Evolutionary conservation across 2,113 vertebrate species (phyloP).

Genomic region (Nyctereutes procyonoides): DNA sequence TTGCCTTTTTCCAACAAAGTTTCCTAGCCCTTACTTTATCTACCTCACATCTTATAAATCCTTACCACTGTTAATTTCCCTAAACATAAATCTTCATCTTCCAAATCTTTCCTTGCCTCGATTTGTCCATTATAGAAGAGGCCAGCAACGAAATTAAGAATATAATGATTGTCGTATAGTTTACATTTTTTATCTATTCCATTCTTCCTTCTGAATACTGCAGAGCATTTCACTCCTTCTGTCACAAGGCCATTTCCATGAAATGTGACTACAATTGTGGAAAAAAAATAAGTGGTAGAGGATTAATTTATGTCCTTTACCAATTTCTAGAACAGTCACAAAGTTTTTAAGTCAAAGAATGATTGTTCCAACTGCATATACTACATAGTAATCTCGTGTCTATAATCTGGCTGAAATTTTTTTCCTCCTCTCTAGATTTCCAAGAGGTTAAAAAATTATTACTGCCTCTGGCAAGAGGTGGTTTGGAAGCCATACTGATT

Average conservation of each 20-base stretch:
- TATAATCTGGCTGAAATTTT: neutral
- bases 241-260: neutral
- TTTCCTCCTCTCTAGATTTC: neutral
- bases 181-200: neutral
- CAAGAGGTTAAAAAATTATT: conserved; percentile 27
- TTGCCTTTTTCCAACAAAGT: neutral
- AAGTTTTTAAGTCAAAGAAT: neutral
- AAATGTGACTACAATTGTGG: neutral
- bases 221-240: neutral
- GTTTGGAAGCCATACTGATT: neutral
- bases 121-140: neutral
- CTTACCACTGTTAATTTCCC: neutral
- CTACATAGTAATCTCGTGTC: neutral
- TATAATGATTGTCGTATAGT: neutral
- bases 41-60: neutral
- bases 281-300: neutral
- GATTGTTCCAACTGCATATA: neutral
- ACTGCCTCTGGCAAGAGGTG: conserved; percentile 19
- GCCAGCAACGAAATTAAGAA: neutral
- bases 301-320: neutral
- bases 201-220: conserved; percentile 27
- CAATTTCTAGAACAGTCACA: conserved; percentile 36
- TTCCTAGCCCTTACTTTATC: neutral
- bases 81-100: neutral
- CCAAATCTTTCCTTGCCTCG: neutral